Base-by-base conservation (phyloP, 2,113 vertebrate species). In the Serinus canaria region DNA sequence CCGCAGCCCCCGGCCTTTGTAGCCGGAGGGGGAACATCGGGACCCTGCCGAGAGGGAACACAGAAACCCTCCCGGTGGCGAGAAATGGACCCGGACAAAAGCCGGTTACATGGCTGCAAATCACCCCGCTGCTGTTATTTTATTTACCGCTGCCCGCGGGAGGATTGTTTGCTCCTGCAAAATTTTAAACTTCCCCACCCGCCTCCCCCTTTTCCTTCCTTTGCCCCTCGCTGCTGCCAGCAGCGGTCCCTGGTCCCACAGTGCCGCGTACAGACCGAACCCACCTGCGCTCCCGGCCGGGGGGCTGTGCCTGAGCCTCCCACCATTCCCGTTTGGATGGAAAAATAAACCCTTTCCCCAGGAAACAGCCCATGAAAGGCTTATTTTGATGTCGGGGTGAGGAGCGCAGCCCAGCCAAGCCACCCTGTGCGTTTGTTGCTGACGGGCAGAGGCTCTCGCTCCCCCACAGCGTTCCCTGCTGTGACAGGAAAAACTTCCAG, bases 81-180 rank as follows among this genome's bases (percentile, higher is more conserved):
- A 97, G 98, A 98, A 98, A 97, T 94, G 97, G 98, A 97, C 96
- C 96, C 95, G 95, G 98, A 98, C 98, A 98, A 99, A 99, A 99
- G 99, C 98, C 98, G 97, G 98, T 99, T 99, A 99, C 99, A 99
- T 98, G 99, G 98, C 97, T 99, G 98, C 98, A 99, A 99, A 99
- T 99, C 99, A 98, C 98, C 98, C 98, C 98, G 97, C 98, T 97
- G 98, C 98, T 98, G 98, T 98, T 99, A 98, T 98, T 98, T 98
- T 98, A 97, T 98, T 98, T 98, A 97, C 97, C 89, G 97, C 97
- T 95, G 95, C 93, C 97, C 92, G 97, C 97, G 94, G 98, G 97
- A 97, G 97, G 96, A 98, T 97, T 98, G 97, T 98, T 98, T 97
- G 97, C 96, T 97, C 96, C 94, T 88, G 97, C 96, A 96, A 97